phyloP scores from a whole-genome alignment of 2,797 vertebrate species.

The Periophthalmus magnuspinnatus region DNA sequence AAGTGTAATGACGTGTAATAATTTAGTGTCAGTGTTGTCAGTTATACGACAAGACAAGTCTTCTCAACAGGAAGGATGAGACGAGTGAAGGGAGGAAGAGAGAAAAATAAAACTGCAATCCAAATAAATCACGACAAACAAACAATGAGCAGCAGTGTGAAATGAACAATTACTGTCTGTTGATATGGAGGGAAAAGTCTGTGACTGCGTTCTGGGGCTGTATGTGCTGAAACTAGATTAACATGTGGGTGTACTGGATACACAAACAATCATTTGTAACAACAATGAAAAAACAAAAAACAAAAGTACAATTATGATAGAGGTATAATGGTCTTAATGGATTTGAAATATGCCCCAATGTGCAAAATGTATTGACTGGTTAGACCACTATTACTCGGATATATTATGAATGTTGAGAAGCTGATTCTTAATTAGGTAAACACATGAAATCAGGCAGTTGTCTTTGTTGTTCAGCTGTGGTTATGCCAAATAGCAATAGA shows the following conservation, averaged over 20 bases:
- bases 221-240: neutral
- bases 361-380: neutral
- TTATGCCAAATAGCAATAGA: neutral
- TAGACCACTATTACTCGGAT: neutral
- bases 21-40: constrained; percentile 83
- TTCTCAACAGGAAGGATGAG: constrained; percentile 39
- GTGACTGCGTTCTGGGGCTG: constrained; percentile 45
- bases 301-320: neutral
- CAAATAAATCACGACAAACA: constrained; percentile 53
- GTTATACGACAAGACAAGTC: constrained; percentile 68
- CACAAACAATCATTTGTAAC: neutral
- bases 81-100: constrained; percentile 18
- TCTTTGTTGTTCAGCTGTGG: no score
- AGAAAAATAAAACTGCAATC: constrained; percentile 40
- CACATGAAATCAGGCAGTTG: no score
- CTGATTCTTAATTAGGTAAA: no score
- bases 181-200: constrained; percentile 30
- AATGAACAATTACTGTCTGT: constrained; percentile 48
- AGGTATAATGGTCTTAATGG: neutral
- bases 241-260: neutral
- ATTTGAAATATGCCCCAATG: neutral
- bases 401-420: neutral
- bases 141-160: constrained; percentile 31
- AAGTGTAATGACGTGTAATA: constrained; percentile 87
- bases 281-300: neutral